Conservation (phyloP, 2,113 vertebrate genomes). For the Chaenocephalus aceratus region DNA sequence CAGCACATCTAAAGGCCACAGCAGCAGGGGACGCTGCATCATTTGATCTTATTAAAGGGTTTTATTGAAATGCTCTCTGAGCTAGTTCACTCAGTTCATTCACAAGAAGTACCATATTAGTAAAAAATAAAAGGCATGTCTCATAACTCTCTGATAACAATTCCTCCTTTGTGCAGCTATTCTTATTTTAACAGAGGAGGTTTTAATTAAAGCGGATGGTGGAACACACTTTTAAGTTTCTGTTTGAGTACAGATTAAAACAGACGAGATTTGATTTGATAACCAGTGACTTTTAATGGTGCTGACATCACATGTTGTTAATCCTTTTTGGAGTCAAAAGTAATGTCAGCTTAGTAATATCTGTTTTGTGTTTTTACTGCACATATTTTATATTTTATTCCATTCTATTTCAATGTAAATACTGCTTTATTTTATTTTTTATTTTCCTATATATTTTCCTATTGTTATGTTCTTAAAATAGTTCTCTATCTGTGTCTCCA, state of each 20-base stretch:
- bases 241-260: neutral
- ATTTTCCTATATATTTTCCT: too few relatives aligned
- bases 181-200: neutral
- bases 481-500: too few relatives aligned
- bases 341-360: neutral
- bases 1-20: neutral
- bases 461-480: too few relatives aligned
- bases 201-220: neutral
- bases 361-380: too few relatives aligned
- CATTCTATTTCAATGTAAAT: too few relatives aligned
- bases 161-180: neutral
- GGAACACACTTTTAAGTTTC: neutral
- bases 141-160: neutral
- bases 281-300: neutral
- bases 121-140: too few relatives aligned
- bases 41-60: neutral
- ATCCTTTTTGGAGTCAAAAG: neutral
- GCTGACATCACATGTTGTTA: neutral
- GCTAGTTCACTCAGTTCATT: neutral
- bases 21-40: neutral
- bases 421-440: too few relatives aligned
- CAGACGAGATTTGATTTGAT: too few relatives aligned
- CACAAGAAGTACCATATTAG: neutral
- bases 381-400: too few relatives aligned
- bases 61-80: neutral